Conservation (phyloP, 2,888 invertebrate genomes). For the Spodoptera picta region DNA sequence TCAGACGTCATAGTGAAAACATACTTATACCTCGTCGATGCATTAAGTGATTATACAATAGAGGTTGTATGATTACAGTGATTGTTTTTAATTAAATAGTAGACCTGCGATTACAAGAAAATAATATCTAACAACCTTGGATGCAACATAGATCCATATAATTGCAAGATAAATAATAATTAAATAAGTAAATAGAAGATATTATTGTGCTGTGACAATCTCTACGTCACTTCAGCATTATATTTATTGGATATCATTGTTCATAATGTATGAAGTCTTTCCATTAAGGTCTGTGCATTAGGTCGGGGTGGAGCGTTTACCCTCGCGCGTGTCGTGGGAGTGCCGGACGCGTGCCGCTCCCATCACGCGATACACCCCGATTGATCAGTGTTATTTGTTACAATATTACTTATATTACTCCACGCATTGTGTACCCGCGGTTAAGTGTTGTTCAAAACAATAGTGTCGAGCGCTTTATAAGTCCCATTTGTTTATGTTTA, state of each 20-base stretch:
- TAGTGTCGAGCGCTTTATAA: slow-evolving; percentile 52
- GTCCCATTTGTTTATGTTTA: slow-evolving; percentile 13
- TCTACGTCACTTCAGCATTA: slow-evolving; percentile 34
- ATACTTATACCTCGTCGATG: neutral
- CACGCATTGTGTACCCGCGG: slow-evolving; percentile 71
- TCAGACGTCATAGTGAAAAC: neutral
- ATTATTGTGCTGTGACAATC: slow-evolving; percentile 17
- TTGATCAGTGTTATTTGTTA: slow-evolving; percentile 76
- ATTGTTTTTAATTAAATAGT: slow-evolving; percentile 9
- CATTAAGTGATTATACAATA: slow-evolving; percentile 16
- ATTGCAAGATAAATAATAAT: slow-evolving; percentile 21
- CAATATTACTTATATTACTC: slow-evolving; percentile 74
- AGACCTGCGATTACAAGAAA: neutral
- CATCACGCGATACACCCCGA: slow-evolving; percentile 83
- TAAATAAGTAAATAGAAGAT: slow-evolving; percentile 7
- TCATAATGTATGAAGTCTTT: slow-evolving; percentile 53
- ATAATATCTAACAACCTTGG: slow-evolving; percentile 10
- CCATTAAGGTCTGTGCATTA: slow-evolving; percentile 69
- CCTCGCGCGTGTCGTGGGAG: slow-evolving; percentile 86
- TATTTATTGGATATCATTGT: slow-evolving; percentile 53
- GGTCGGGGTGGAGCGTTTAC: slow-evolving; percentile 62
- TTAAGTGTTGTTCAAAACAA: slow-evolving; percentile 70
- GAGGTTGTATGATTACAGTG: slow-evolving; percentile 6
- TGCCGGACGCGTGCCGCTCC: slow-evolving; percentile 87
- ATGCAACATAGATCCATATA: slow-evolving; percentile 12